Evolutionary conservation across 2,888 invertebrate species (phyloP), one percentile per base, ranked within the genome.

Genomic region (Dasysyrphus tricinctus): DNA sequence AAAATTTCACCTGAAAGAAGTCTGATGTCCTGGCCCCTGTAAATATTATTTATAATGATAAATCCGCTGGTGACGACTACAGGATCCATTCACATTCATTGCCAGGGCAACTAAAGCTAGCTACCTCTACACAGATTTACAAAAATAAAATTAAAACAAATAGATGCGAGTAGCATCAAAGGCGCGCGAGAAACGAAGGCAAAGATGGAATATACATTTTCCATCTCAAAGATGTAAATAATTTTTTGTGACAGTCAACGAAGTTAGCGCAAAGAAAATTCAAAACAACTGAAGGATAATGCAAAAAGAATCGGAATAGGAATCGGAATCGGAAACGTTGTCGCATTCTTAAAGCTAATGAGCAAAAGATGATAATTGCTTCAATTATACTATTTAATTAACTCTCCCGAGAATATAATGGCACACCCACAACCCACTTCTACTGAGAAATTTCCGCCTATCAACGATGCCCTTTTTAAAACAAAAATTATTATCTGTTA

Each of bases 341-440:
- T 67, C 34, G 14, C 67, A 67, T 67, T 75, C 59, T 72, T 42
- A 65, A 37, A 49, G 61, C 72, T 80, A 77, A 80, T 85, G 67
- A 80, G 67, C 73, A 44, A 77, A 70, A 78, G 78, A 81, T 81
- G 85, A 65, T 81, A 81, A 86, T 86, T 86, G 81, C 74, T 75
- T 51, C 70, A 86, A 81, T 86, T 81, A n/a, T n/a, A 86, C 81
- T 78, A 81, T 81, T 78, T 86, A 81, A 86, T 86, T 81, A 81
- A 65, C 63, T 78, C n/a, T 19, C 34, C n/a, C 34, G 63, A 14
- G 59, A 67, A 49, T 51, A 83, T 63, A 75, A 70, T 65, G 59
- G 14, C 49, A 59, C 56, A 16, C 49, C 67, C 59, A 24, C 19
- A n/a, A 2, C 24, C 24, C 3, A 24, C 24, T 3, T 3, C 42